Base-by-base conservation (phyloP, 2,113 vertebrate genomes). In the Eulemur rufifrons region DNA sequence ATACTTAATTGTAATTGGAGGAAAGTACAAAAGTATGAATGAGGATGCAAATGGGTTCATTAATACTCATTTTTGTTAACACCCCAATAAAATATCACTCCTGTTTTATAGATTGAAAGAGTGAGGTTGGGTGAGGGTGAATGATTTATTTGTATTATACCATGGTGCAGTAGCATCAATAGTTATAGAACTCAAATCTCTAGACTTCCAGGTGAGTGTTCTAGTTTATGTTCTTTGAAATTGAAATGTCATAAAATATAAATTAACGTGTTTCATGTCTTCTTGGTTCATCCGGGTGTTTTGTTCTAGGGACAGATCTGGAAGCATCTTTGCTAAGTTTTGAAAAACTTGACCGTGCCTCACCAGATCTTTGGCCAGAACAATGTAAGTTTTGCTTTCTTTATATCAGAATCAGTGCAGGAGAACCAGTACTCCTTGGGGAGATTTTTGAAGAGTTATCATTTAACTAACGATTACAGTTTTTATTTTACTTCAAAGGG, bases 281-380 rank as follows among this genome's bases (percentile, higher is more conserved):
- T 94, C 25, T 27, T 69, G 6, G 39, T 37, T 50, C 50, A 91
- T 63, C 21, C 12, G 81, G 8, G 0, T 71, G 0, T 71, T 23
- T 91, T 96, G 63, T 97, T 98, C 64, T 86, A 99, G 99, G 99
- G 95, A 98, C 99, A 17, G 99, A 99, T 97, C 99, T 99, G 98
- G 99, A 99, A 96, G 98, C 99, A 14, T 99, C 99, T 76, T 98
- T 99, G 98, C 97, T 99, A 98, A 99, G 99, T 98, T 99, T 99
- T 98, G 99, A 99, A 98, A 99, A 99, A 97, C 98, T 99, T 98
- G 99, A 99, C 98, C 98, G 99, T 93, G 99, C 99, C 10, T 99
- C 99, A 6, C 99, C 99, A 81, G 99, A 99, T 98, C 98, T 99
- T 91, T 99, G 99, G 99, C 99, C 99, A 17, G 99, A 99, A 96